Base-by-base conservation (phyloP, 53 echinoderm and acorn worm species). In the Henricia sp. region DNA sequence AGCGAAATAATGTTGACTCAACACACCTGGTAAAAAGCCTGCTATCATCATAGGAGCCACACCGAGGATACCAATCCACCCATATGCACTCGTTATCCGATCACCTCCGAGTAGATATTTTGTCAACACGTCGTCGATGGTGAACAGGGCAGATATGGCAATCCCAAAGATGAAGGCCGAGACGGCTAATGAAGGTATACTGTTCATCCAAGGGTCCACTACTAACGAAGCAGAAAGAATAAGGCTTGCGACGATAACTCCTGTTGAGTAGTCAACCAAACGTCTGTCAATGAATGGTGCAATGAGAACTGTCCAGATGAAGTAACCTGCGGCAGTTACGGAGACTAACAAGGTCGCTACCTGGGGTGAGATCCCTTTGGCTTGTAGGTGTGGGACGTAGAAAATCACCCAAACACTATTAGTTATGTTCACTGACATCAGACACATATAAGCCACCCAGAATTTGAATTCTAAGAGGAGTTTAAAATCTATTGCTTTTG, bases 371-470 rank as follows among this genome's bases (percentile, higher is more conserved):
- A 64, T 11, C 14, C 48, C 48, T 16, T 48, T 48, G 48, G 48
- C 48, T 48, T 48, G 48, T 11, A 48, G 48, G 35, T 64, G 64
- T 19, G 64, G 64, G 35, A 64, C 64, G 36, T 34, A 64, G 35
- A 34, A 64, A 33, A 64, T 3, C 64, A 34, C 23, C 64, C 64
- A 64, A 17, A 36, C 10, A 14, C 3, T 2, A 12, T 24, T 34
- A 19, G 64, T 14, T 34, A 8, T 0, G 2, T 16, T 64, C 0
- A 35, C 0, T 30, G 33, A 33, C 6, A 64, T 17, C 3, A 13
- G 64, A 12, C 37, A 35, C 0, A 5, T 34, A 6, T 34, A 0
- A 1, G 1, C 36, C 4, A 64, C 35, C 36, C 33, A 64, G 19
- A 64, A 64, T 19, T 64, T 64, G 34, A 64, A 64, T 36, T 64